Base-by-base conservation (phyloP, 2,797 vertebrate species). In the Odontamblyopus lacepedii region DNA sequence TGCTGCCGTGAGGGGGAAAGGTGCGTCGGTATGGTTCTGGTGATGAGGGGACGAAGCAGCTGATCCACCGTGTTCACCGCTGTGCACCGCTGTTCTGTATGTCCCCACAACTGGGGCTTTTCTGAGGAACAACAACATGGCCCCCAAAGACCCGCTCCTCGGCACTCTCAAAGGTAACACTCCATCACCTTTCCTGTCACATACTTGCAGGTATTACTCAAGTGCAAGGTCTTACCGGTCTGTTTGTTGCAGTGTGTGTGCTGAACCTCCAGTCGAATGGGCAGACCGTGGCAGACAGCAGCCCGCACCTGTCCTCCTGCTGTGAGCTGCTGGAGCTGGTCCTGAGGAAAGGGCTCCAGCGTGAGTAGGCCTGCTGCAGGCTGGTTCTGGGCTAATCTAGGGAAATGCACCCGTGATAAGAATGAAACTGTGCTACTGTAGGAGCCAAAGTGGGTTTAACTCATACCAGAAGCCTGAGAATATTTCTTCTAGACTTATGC, bases 311-410 rank as follows among this genome's bases (percentile, higher is more conserved):
- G 35, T 51, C 82, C 32, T 89, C 92, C 38, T 92, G 94, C 73
- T 95, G 93, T 70, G 93, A 95, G 89, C 91, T 95, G 4, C 87
- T 96, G 30, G 95, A 95, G 83, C 87, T 89, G 85, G 90, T 96
- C 74, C 89, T 96, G 70, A 93, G 95, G 73, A 95, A 95, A 82
- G 96, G 95, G 32, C 91, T 97, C 0, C 94, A 94, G 44, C 94
- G 95, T 96, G 74, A 94, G 95, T 91, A 65, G 55, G 55, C 55
- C 55, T 4, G n/a, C 44, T 48, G 44, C 13, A 48, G 44, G 44
- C 13, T 48, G 13, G 44, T 15, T 15, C 44, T 16, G 9, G 35
- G 35, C 35, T 38, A 15, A 15, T 15, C 13, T 48, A 15, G 13
- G 44, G 44, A 48, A 15, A 48, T 48, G 15, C 44, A 13, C 13